Evolutionary conservation across 1,140 invertebrate species (phyloP).

Genomic region (Neodiprion fabricii): DNA sequence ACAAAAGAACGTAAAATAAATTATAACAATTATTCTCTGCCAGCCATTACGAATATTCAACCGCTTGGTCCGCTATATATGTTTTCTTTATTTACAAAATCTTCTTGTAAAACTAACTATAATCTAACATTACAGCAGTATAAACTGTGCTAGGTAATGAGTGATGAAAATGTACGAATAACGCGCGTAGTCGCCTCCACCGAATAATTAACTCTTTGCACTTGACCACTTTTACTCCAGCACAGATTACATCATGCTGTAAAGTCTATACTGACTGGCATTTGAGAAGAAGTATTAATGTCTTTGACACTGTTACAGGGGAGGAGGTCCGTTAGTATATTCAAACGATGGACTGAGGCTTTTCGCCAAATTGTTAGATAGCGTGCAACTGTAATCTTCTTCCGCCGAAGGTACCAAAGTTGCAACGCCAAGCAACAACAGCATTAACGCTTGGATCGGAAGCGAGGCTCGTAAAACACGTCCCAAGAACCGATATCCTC

Average conservation of each 20-base stretch:
- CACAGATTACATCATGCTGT: neutral
- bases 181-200: neutral
- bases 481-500: conserved; percentile 82
- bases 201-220: neutral
- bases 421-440: conserved; percentile 87
- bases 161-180: neutral
- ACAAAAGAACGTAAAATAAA: conserved; percentile 31
- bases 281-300: neutral
- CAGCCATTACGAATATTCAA: conserved; percentile 24
- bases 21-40: conserved; percentile 14
- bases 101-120: conserved; percentile 8
- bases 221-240: neutral
- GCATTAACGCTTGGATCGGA: conserved; percentile 88
- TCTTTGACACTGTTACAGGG: conserved; percentile 66
- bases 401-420: conserved; percentile 85
- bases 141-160: neutral
- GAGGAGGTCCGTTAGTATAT: conserved; percentile 89
- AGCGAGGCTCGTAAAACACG: conserved; percentile 88
- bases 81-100: conserved; percentile 26
- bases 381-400: conserved; percentile 84
- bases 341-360: conserved; percentile 85
- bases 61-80: conserved; percentile 29
- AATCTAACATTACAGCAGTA: conserved; percentile 1
- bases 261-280: conserved; percentile 12
- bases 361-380: conserved; percentile 80